A percentile compares a stretch with the other conserved stretches of the same genome.
Evolutionary conservation across 2,797 vertebrate species (phyloP).

Genomic region (Cyclura pinguis): DNA sequence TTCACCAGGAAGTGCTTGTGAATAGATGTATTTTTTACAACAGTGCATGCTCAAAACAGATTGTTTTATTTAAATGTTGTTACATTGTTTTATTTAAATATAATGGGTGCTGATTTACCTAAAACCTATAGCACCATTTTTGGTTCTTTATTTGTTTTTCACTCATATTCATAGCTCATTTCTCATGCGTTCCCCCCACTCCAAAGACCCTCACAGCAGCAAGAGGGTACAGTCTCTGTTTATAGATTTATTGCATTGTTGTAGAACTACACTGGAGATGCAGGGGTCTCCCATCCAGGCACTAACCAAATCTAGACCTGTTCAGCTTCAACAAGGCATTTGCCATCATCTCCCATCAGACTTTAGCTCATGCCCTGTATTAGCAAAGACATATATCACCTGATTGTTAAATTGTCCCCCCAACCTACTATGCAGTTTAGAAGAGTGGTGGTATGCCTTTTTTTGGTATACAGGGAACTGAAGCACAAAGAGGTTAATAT

Average conservation of each 20-base stretch:
- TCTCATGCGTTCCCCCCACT: background rate
- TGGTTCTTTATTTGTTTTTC: background rate
- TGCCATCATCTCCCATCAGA: background rate
- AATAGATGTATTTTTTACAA: slow-evolving; percentile 45
- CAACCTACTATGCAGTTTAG: background rate
- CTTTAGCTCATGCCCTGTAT: background rate
- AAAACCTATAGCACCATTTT: background rate
- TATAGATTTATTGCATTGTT: background rate
- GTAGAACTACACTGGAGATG: background rate
- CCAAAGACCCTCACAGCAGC: background rate
- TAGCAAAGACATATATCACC: background rate
- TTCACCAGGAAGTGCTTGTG: slow-evolving; percentile 61
- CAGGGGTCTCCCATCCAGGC: no score
- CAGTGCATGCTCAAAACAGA: slow-evolving; percentile 12
- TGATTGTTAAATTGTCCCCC: background rate
- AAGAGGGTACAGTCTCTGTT: background rate
- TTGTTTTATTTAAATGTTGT: slow-evolving; percentile 31
- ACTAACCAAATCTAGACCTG: background rate
- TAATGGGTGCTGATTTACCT: slow-evolving; percentile 27
- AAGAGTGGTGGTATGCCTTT: background rate
- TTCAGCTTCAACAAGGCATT: background rate
- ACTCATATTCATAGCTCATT: background rate
- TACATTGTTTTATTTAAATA: slow-evolving; percentile 31
- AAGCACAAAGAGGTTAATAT: background rate
- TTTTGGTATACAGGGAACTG: background rate